Percentiles rank a stretch among this genome's conserved stretches.
Evolutionary conservation across 2,797 vertebrate genomes (phyloP).

Genomic region (Eulemur albifrons): DNA sequence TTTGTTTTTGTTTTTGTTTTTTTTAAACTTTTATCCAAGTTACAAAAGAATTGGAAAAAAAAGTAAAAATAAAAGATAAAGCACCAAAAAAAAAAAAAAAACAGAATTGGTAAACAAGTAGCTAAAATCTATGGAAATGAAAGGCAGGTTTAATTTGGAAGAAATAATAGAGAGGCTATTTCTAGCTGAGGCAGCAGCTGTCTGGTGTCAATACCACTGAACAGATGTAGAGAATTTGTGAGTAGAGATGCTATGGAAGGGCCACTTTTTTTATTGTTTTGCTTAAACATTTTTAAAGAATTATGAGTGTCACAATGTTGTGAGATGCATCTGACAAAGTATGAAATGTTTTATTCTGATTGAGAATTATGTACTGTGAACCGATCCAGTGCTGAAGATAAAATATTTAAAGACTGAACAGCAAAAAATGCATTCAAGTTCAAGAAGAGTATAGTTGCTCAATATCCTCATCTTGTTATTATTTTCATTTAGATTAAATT

Average conservation of each 20-base stretch:
- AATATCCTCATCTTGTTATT: not conserved
- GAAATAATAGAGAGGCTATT: not conserved
- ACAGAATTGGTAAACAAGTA: not conserved
- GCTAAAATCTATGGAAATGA: not conserved
- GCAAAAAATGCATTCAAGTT: not conserved
- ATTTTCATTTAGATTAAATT: not conserved
- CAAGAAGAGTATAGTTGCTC: not conserved
- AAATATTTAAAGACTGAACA: not conserved
- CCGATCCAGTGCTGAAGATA: not conserved
- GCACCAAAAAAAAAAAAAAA: not conserved
- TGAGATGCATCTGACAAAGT: not conserved
- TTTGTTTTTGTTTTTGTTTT: not conserved
- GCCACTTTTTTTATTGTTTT: not conserved
- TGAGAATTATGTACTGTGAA: not conserved
- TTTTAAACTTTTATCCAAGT: not conserved
- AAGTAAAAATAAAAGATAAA: not conserved
- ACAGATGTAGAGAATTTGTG: not conserved
- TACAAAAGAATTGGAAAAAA: not conserved
- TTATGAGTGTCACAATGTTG: not conserved
- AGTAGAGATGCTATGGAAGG: not conserved
- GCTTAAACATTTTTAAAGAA: not conserved
- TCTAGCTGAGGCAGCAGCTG: not conserved
- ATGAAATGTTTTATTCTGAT: not conserved
- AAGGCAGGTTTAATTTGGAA: not conserved
- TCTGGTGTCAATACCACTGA: not conserved